phyloP scores from a whole-genome alignment of 2,113 vertebrate species.

The Cephalopterus ornatus region DNA sequence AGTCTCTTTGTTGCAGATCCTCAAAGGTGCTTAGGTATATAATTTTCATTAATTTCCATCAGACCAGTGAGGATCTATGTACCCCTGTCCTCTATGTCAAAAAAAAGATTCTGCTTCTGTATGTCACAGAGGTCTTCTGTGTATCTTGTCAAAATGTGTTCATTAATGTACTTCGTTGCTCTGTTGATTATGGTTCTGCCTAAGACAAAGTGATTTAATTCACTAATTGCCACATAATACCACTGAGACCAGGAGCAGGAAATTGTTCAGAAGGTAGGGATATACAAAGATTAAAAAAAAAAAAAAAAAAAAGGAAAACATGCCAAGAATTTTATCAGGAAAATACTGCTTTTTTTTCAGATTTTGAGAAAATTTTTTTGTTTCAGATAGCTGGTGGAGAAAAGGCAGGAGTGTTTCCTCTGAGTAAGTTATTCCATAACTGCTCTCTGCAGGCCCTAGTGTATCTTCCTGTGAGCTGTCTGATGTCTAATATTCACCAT shows the following conservation, averaged over 20 bases:
- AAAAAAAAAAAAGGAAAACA: neutral
- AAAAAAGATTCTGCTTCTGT: neutral
- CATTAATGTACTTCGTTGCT: slow-evolving; percentile 1
- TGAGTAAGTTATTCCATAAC: neutral
- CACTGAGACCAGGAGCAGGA: neutral
- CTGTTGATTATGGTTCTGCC: neutral
- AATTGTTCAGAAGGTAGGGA: neutral
- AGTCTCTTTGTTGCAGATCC: neutral
- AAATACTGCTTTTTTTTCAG: neutral
- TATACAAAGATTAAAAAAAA: neutral
- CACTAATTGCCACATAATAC: neutral
- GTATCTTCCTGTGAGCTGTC: neutral
- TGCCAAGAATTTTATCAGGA: neutral
- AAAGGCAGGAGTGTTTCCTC: neutral
- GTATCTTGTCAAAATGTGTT: neutral
- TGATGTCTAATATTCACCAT: neutral
- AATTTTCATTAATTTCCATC: slow-evolving; percentile 35
- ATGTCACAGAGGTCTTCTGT: neutral
- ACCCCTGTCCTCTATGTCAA: neutral
- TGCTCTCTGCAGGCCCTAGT: neutral
- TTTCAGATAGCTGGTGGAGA: neutral
- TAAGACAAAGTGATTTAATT: neutral
- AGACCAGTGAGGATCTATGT: neutral
- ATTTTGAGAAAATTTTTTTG: neutral
- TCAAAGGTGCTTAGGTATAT: neutral